These are phyloP conservation scores for Anomalospiza imberbis DNA, from an alignment of 2,797 vertebrate genomes.

Conservation along the genomic window DNA sequence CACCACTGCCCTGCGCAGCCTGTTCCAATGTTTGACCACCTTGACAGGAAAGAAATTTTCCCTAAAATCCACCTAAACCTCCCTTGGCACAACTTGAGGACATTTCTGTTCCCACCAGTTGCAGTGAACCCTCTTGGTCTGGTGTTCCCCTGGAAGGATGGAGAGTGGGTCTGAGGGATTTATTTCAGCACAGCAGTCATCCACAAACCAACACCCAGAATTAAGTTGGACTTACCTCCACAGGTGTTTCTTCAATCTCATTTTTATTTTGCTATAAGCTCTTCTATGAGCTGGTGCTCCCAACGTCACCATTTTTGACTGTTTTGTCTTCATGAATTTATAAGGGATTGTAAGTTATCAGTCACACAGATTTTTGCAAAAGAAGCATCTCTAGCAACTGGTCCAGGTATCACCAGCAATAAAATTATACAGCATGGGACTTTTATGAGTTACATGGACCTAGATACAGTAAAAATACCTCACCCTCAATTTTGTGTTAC, in stretches of 20 bases:
- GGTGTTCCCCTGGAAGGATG: neutral
- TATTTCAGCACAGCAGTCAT: neutral
- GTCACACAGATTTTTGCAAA: neutral
- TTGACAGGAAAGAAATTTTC: neutral
- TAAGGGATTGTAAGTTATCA: neutral
- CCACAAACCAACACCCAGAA: accelerated
- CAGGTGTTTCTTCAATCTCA: neutral
- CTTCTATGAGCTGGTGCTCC: neutral
- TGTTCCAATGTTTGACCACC: neutral
- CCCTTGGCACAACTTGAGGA: neutral
- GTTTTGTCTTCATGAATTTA: neutral
- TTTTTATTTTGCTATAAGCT: neutral
- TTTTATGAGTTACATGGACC: neutral
- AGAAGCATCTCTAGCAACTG: neutral
- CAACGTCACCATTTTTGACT: neutral
- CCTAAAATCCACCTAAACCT: neutral
- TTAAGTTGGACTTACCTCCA: neutral
- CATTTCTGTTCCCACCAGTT: neutral
- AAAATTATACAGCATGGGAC: neutral
- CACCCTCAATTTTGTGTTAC: neutral
- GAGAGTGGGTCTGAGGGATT: neutral
- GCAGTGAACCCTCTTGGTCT: neutral
- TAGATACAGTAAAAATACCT: neutral
- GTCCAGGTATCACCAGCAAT: neutral
- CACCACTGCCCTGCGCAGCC: neutral